Evolutionary conservation across 1,140 invertebrate genomes (phyloP).

Genomic region (Aphidius ervi): DNA sequence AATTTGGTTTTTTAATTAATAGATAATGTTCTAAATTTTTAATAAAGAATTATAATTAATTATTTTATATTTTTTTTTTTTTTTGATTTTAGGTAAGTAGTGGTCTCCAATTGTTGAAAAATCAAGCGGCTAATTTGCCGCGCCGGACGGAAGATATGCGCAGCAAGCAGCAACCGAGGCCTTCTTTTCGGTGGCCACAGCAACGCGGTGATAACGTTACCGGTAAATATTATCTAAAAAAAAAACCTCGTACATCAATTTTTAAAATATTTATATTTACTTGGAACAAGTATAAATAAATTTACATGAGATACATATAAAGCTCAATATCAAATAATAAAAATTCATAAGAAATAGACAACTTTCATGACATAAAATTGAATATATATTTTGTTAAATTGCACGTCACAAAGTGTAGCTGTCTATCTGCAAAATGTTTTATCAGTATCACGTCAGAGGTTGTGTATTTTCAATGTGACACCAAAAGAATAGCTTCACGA

Average conservation of each 20-base stretch:
- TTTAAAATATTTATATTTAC: no score
- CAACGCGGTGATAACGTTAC: constrained; percentile 53
- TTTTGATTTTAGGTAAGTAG: constrained; percentile 51
- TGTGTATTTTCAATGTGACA: constrained; percentile 16
- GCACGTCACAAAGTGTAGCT: no score
- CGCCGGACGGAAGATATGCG: constrained; percentile 51
- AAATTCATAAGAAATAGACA: not conserved
- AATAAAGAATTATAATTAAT: not conserved
- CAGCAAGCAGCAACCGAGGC: constrained; percentile 54
- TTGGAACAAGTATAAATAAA: no score
- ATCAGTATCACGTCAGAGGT: constrained; percentile 21
- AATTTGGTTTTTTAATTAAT: no score
- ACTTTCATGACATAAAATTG: not conserved
- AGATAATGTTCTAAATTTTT: no score
- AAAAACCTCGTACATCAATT: not conserved
- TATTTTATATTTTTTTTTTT: constrained; percentile 23
- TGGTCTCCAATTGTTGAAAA: constrained; percentile 51
- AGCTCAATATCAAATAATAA: no score
- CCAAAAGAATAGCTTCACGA: constrained; percentile 2
- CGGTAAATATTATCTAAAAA: constrained; percentile 46
- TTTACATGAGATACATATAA: no score
- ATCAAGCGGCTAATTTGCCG: constrained; percentile 43
- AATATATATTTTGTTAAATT: not conserved
- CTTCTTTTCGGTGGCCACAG: constrained; percentile 54
- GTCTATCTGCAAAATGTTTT: constrained; percentile 16